Evolutionary conservation across 2,797 vertebrate genomes (phyloP), one percentile per base, ranked within the genome.

Genomic region (Falco novaeseelandiae): DNA sequence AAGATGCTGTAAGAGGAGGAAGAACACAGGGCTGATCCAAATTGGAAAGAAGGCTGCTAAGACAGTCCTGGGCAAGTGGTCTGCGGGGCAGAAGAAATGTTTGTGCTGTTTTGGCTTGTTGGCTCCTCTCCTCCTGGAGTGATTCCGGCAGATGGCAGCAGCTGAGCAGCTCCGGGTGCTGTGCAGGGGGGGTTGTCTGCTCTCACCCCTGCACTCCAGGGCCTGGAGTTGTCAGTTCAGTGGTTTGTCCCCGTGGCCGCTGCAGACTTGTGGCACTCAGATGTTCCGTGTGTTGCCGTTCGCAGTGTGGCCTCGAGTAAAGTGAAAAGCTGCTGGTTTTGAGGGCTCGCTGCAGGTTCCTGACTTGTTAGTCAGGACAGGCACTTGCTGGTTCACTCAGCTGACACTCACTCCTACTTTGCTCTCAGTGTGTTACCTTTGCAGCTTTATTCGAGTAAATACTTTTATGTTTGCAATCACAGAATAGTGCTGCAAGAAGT

Each of bases 141-240:
- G 27, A 5, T 73, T 70, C 98, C 97, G 63, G 97, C 95, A 98
- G 98, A 65, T 98, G 98, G 98, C 98, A 98, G 97, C 96, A 87
- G 96, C 86, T 77, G 62, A 95, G 66, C 90, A 71, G 65, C 2
- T 5, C 52, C 14, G 0, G 51, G 52, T 4, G 4, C 46, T 38
- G 66, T 4, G 2, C 49, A 30, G 61, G 27, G 40, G 2, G 11
- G 73, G 12, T 7, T 20, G 23, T 18, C 78, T 34, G 44, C 71
- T 67, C 12, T 14, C 44, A 44, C 17, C 44, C 34, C 6, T 4
- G 38, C 10, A 17, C 58, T 80, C 12, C 82, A 2, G 42, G 32
- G 36, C 13, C 59, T 25, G 65, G 44, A 57, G 15, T 19, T 6
- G 29, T 5, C 74, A 19, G 29, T 18, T 57, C 1, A 6, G 12